Base-by-base conservation (phyloP, 1,140 invertebrate species). In the Platorchestia sp. region DNA sequence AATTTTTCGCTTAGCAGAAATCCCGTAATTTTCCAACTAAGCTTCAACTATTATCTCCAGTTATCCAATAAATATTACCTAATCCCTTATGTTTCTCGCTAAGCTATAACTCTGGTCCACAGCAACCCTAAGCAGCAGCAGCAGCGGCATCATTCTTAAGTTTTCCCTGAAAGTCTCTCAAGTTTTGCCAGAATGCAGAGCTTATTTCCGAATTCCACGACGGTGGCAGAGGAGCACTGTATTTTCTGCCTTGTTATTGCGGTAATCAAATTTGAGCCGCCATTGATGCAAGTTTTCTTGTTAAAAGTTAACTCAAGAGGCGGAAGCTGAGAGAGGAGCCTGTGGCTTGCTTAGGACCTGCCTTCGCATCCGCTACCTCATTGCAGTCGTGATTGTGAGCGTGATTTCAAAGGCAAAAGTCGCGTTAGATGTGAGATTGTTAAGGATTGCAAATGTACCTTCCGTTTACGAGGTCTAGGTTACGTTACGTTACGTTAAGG, bases 261-360 rank as follows among this genome's bases (percentile, higher is more conserved):
- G 42, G 87, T 44, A 89, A 89, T 89, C 87, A 89, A 42, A 89
- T 89, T 89, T 89, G 41, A 89, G 87, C 44, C 44, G 45, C 45
- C 91, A 93, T 93, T 93, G 43, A 93, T 93, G 36, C 91, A 93
- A 93, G 91, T 93, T 93, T 93, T 93, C 91, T 93, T 93, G 91
- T 93, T 93, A 93, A 93, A 93, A 93, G 44, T 93, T 93, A 45
- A n/a, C 43, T 47, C 44, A 93, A 40, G 91, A 93, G 91, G 45
- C 40, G 5, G 41, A 6, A 44, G 40, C 36, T 40, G 91, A 7
- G 45, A 6, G 41, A 3, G 91, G 91, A 7, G 43, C 44, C 91
- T 45, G 45, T 47, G 45, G 91, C 41, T 27, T 44, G 40, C 43
- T 93, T 93, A 47, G 44, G n/a, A 36, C 19, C 0, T 14, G 45